Evolutionary conservation across 2,113 vertebrate genomes (phyloP).

Genomic region (Thalassoma bifasciatum): DNA sequence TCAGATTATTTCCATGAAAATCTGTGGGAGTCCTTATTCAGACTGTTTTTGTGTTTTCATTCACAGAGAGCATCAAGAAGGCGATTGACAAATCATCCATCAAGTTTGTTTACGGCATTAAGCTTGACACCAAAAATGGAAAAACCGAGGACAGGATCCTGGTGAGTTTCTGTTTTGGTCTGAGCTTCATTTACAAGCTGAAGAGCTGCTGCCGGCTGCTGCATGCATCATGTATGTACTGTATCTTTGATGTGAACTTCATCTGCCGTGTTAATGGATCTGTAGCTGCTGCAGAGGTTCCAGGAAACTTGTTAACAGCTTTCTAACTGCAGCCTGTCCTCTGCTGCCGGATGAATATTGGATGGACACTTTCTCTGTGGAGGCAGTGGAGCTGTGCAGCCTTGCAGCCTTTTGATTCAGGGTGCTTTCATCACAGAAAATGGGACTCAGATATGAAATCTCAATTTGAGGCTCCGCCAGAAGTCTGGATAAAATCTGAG

Average conservation of each 20-base stretch:
- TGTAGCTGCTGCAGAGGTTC: conserved; percentile 21
- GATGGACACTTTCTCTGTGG: conserved; percentile 43
- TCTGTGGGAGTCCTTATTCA: background rate
- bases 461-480: conserved; percentile 53
- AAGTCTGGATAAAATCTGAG: conserved; percentile 61
- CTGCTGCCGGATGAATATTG: conserved; percentile 51
- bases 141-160: conserved; percentile 82
- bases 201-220: conserved; percentile 20
- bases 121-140: conserved; percentile 81
- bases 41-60: conserved; percentile 13
- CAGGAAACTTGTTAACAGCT: conserved; percentile 17
- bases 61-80: conserved; percentile 84
- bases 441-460: conserved; percentile 65
- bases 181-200: background rate
- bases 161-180: conserved; percentile 66
- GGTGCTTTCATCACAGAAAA: conserved; percentile 73
- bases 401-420: conserved; percentile 69
- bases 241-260: conserved; percentile 40
- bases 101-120: conserved; percentile 80
- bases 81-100: conserved; percentile 80
- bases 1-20: background rate
- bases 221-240: conserved; percentile 47
- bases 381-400: conserved; percentile 39
- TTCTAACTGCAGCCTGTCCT: conserved; percentile 13
- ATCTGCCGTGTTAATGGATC: conserved; percentile 26